Evolutionary conservation across 2,797 vertebrate species (phyloP).

Genomic region (Otus scops): DNA sequence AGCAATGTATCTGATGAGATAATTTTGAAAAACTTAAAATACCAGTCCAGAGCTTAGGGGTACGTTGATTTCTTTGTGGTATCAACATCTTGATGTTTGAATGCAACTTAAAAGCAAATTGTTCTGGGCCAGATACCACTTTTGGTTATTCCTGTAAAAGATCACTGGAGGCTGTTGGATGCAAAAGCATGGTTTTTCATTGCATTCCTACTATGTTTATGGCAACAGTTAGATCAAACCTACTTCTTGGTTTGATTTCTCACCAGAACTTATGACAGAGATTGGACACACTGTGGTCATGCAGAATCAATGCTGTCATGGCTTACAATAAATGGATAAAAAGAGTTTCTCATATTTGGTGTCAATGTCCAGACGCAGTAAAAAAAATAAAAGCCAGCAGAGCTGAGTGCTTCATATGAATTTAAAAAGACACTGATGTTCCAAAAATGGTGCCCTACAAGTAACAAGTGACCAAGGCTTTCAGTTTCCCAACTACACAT

Average conservation of each 20-base stretch:
- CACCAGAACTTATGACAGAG: not conserved
- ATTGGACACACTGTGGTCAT: not conserved
- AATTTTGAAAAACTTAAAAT: not conserved
- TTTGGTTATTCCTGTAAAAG: not conserved
- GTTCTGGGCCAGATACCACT: not conserved
- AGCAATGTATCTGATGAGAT: not conserved
- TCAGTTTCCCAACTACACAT: not conserved
- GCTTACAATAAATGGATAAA: not conserved
- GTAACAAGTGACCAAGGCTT: not conserved
- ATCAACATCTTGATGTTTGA: not conserved
- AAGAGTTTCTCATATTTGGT: not conserved
- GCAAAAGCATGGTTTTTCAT: not conserved
- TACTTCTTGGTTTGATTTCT: not conserved
- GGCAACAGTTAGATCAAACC: not conserved
- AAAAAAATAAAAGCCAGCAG: not conserved
- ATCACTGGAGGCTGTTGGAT: not conserved
- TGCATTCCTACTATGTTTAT: not conserved
- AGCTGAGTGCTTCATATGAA: not conserved
- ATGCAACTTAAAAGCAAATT: not conserved
- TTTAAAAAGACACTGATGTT: not conserved
- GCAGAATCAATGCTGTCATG: not conserved
- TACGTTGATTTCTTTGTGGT: not conserved
- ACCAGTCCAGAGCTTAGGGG: not conserved
- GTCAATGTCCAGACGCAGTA: not conserved
- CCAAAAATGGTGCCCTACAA: not conserved